Evolutionary conservation across 2,113 vertebrate species (phyloP).

Genomic region (Riparia riparia): DNA sequence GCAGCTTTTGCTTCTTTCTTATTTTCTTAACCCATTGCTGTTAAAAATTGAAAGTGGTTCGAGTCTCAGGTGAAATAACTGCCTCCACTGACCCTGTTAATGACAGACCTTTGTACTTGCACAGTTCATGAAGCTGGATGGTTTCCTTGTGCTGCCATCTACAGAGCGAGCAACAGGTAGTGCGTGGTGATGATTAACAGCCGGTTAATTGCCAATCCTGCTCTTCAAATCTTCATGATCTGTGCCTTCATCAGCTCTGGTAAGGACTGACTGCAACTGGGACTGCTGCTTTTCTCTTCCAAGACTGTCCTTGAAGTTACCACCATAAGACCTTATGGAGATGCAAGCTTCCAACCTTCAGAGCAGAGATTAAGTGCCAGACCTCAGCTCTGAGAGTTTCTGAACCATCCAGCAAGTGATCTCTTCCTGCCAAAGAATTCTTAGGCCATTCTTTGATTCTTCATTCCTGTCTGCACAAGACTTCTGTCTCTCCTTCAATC

Average conservation of each 20-base stretch:
- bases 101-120: neutral
- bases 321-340: neutral
- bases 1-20: neutral
- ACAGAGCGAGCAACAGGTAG: constrained; percentile 46
- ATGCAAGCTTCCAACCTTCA: neutral
- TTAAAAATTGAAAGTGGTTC: constrained; percentile 48
- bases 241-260: neutral
- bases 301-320: neutral
- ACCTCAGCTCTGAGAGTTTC: neutral
- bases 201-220: neutral
- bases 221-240: neutral
- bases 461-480: neutral
- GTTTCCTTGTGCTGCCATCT: constrained; percentile 71
- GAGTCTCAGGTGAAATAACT: constrained; percentile 15
- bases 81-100: neutral
- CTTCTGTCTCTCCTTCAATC: neutral
- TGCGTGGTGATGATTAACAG: neutral
- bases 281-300: neutral
- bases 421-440: neutral
- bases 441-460: neutral
- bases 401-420: neutral
- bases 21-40: constrained; percentile 4
- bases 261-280: neutral
- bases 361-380: neutral
- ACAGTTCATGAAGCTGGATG: neutral